Base-by-base conservation (phyloP, 2,113 vertebrate genomes). In the Romanogobio albipinnatus region DNA sequence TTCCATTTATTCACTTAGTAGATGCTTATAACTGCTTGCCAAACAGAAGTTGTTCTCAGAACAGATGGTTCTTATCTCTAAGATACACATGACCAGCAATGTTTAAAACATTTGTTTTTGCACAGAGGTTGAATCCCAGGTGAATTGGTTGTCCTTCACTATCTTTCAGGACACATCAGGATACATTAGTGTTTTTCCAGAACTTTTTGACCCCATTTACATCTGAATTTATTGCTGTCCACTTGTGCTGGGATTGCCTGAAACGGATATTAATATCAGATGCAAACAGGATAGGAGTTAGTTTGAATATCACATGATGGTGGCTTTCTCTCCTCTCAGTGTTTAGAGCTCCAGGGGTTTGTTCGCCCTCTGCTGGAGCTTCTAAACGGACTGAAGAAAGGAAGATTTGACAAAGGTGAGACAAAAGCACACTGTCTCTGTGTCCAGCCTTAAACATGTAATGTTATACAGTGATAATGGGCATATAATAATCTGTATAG, bases 291-390 rank as follows among this genome's bases (percentile, higher is more conserved):
- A 11, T 43, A 70, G 39, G 29, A 39, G 9, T 70, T 22, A 39
- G 19, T 43, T n/a, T 78, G 8, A 33, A 33, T 22, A 76, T 53
- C 15, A 1, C 17, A 13, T 14, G 5, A 58, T 56, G 9, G 6
- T 43, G 36, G 33, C 19, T 74, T 43, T 88, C 59, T 85, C 10
- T 64, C 26, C 26, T 49, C 14, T 79, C n/a, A 99, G 97, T 99
- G 97, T 93, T 92, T 89, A 90, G 97, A 98, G 90, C 96, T 99
- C 22, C 96, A 94, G 77, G 96, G 95, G 51, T 99, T 97, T 71
- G 94, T 99, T 79, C 91, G 90, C n/a, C 97, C 97, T 0, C 92
- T 99, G 84, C 92, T 95, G 4, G 95, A 96, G 87, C 94, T 99
- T 85, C 94, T 99, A 84, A 95, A 95, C 53, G 95, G 97, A 76